phyloP scores from a whole-genome alignment of 2,113 vertebrate species.

The Syngnathoides biaculeatus region DNA sequence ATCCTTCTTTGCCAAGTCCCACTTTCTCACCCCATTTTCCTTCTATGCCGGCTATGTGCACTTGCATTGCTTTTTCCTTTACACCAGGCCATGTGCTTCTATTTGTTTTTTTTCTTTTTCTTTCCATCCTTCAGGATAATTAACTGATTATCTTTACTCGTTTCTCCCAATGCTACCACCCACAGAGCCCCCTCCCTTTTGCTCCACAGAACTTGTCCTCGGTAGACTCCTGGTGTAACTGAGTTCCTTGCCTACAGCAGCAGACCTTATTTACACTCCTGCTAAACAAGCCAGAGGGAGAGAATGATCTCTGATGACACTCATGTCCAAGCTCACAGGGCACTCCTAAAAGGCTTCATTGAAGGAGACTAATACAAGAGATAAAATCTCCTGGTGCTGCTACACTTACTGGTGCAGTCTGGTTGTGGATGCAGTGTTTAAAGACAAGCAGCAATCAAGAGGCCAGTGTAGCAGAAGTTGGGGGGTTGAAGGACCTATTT shows the following conservation, averaged over 20 bases:
- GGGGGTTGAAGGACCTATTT: conserved; percentile 55
- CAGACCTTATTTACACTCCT: conserved; percentile 65
- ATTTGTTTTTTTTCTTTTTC: too few relatives aligned
- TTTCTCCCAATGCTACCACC: conserved; percentile 15
- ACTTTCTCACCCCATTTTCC: neutral
- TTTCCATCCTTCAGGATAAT: neutral
- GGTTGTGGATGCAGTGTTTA: conserved; percentile 51
- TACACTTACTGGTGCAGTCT: conserved; percentile 36
- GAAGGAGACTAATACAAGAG: conserved; percentile 23
- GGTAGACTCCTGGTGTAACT: conserved; percentile 51
- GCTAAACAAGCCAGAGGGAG: conserved; percentile 65
- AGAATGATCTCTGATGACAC: conserved; percentile 59
- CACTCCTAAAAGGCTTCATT: conserved; percentile 58
- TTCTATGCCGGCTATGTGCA: neutral
- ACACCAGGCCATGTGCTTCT: neutral
- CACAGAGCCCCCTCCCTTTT: conserved; percentile 25
- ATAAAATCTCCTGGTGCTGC: conserved; percentile 33
- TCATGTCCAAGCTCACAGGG: conserved; percentile 39
- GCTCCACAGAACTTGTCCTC: conserved; percentile 48
- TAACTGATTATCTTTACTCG: conserved; percentile 12
- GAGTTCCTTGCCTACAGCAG: conserved; percentile 31
- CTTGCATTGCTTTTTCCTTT: neutral
- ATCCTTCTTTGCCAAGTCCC: neutral
- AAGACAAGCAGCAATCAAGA: conserved; percentile 57
- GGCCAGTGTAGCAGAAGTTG: conserved; percentile 52